Percentiles rank a stretch among this genome's conserved stretches.
These are phyloP conservation scores for Sinocyclocheilus anshuiensis DNA, from an alignment of 2,113 vertebrate genomes.

Conservation along the genomic window DNA sequence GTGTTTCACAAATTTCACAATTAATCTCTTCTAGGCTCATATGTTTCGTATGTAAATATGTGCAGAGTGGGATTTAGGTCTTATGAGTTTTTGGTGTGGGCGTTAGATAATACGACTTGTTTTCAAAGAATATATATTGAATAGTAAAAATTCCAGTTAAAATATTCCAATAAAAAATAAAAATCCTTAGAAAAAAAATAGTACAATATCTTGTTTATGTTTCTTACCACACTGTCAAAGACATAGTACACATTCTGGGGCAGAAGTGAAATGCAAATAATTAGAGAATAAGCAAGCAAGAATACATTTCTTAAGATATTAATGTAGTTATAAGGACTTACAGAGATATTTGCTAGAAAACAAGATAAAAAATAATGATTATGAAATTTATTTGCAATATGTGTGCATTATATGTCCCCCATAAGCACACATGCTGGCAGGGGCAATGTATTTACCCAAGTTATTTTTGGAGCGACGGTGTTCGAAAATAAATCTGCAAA, in stretches of 20 bases:
- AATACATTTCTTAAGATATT: background rate
- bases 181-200: too few species aligned
- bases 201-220: too few species aligned
- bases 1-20: too few species aligned
- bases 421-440: background rate
- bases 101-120: too few species aligned
- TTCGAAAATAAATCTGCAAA: conserved; percentile 66
- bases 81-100: too few species aligned
- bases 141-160: too few species aligned
- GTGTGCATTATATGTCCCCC: background rate
- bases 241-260: background rate
- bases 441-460: conserved; percentile 55
- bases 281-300: background rate
- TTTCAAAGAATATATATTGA: too few species aligned
- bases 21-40: too few species aligned
- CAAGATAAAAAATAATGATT: background rate
- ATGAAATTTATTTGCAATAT: background rate
- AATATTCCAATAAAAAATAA: too few species aligned
- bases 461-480: conserved; percentile 62
- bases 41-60: too few species aligned
- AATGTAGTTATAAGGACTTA: background rate
- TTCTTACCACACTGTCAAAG: background rate
- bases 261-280: background rate
- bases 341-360: background rate
- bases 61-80: too few species aligned